Conservation (phyloP, 2,113 vertebrate genomes). For the Pangasianodon hypophthalmus region DNA sequence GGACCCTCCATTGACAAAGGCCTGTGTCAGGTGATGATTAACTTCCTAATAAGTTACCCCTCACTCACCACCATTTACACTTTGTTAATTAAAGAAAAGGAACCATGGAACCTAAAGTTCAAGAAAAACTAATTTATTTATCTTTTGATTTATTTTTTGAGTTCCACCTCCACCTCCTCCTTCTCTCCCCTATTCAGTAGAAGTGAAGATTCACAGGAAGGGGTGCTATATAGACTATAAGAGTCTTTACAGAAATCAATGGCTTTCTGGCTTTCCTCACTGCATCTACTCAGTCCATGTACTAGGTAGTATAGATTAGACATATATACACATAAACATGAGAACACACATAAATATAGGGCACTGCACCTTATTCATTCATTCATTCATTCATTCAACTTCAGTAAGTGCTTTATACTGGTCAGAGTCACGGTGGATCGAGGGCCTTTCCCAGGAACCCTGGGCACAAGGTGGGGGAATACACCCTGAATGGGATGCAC, state of each 20-base stretch:
- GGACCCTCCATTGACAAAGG: neutral
- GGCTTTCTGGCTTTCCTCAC: neutral
- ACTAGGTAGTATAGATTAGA: neutral
- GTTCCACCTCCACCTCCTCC: neutral
- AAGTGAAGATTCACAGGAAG: neutral
- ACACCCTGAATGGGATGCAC: neutral
- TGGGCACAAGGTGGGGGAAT: neutral
- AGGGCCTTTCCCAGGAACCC: neutral
- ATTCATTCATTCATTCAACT: neutral
- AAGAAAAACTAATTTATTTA: neutral
- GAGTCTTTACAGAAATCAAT: conserved; percentile 6
- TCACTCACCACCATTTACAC: neutral
- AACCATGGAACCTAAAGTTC: neutral
- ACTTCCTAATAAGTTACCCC: neutral
- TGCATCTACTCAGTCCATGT: neutral
- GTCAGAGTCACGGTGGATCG: neutral
- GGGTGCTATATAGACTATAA: neutral
- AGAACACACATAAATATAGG: neutral
- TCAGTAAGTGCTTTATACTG: neutral
- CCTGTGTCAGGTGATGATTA: neutral
- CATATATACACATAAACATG: neutral
- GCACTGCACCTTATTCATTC: neutral
- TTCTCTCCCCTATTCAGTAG: neutral
- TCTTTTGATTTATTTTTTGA: neutral
- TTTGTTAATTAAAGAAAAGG: neutral